phyloP scores from a whole-genome alignment of 2,797 vertebrate species.

The Cuniculus paca region DNA sequence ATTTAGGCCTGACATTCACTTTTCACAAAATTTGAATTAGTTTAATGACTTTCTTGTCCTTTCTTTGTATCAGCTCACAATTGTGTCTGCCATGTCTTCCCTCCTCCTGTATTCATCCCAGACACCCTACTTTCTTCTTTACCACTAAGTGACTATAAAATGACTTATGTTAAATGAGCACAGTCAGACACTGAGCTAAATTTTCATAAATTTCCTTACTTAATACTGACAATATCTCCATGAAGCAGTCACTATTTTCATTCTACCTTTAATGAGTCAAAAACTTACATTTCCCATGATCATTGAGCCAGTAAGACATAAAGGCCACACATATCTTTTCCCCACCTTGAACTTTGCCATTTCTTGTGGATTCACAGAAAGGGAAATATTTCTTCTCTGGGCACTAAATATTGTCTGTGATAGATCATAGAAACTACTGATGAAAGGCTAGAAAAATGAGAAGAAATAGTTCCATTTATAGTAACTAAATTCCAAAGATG shows the following conservation, averaged over 20 bases:
- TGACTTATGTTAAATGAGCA: neutral
- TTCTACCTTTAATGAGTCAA: neutral
- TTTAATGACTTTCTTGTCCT: neutral
- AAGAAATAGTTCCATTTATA: neutral
- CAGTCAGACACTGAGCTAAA: neutral
- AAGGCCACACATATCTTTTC: neutral
- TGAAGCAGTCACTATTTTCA: neutral
- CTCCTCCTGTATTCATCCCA: neutral
- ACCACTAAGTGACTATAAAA: neutral
- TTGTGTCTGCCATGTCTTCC: neutral
- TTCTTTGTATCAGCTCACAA: neutral
- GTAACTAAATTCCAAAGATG: neutral
- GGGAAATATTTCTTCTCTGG: neutral
- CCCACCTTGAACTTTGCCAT: too few relatives aligned
- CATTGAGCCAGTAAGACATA: neutral
- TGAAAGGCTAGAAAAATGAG: neutral
- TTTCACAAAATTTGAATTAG: constrained; percentile 43
- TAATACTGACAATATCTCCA: neutral
- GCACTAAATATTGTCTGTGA: neutral
- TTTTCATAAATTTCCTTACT: neutral
- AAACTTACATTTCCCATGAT: neutral
- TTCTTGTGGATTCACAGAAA: neutral
- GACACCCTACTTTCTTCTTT: neutral
- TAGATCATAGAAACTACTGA: neutral
- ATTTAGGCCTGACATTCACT: neutral